These are phyloP conservation scores for Episyrphus balteatus DNA, from an alignment of 1,140 invertebrate genomes.

Conservation along the genomic window DNA sequence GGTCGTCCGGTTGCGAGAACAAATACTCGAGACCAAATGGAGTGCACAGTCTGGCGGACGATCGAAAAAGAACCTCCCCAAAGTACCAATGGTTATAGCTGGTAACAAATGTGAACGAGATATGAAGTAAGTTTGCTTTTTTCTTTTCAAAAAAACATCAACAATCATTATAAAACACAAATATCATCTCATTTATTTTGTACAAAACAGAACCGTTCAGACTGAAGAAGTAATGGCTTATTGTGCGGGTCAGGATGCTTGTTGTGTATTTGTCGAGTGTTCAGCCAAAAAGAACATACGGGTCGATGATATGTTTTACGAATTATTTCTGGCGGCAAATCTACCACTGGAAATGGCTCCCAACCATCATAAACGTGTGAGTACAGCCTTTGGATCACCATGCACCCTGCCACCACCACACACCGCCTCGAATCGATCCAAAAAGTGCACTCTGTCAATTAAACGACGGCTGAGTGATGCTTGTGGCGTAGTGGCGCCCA, in stretches of 20 bases:
- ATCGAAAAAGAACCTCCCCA: conserved; percentile 48
- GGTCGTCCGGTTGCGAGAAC: conserved; percentile 65
- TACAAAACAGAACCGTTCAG: conserved; percentile 59
- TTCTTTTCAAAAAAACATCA: not conserved
- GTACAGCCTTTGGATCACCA: conserved; percentile 56
- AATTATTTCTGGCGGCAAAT: conserved; percentile 66
- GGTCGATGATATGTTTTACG: conserved; percentile 71
- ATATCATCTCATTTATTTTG: conserved; percentile 3
- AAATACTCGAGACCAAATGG: conserved; percentile 69
- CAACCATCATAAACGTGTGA: conserved; percentile 65
- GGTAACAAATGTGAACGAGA: conserved; percentile 75
- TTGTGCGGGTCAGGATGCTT: conserved; percentile 55
- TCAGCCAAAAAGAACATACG: conserved; percentile 68
- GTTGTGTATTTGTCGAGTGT: conserved; percentile 67
- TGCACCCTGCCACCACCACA: conserved; percentile 57
- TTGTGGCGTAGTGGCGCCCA: conserved; percentile 73
- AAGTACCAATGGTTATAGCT: conserved; percentile 70
- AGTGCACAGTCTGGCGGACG: conserved; percentile 48
- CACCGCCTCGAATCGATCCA: conserved; percentile 50
- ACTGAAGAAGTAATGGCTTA: conserved; percentile 58
- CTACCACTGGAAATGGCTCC: conserved; percentile 80
- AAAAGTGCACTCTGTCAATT: conserved; percentile 65
- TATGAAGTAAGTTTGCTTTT: conserved; percentile 51
- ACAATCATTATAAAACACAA: not conserved
- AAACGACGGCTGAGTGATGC: conserved; percentile 69